Evolutionary conservation across 2,888 invertebrate genomes (phyloP), one percentile per base, ranked within the genome.

Genomic region (Oxycera nigricornis): DNA sequence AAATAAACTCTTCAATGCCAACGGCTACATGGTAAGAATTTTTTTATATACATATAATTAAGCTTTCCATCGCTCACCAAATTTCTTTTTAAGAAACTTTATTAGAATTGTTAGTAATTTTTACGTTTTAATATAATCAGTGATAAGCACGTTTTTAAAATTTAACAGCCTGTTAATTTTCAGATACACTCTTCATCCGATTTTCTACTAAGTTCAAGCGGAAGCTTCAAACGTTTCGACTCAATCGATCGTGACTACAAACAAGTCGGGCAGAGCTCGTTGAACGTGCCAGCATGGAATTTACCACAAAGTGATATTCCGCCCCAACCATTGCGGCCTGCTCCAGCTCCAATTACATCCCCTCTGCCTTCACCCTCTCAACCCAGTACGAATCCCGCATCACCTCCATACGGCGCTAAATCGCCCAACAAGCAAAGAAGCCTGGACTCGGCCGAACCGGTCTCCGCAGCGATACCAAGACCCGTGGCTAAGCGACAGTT

Each of bases 161-260:
- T 39, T 7, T 39, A 39, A 14, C 28, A 72, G 68, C 73, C 73
- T 11, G 20, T 6, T 7, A 55, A 22, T 52, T 82, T 82, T 14
- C 82, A 90, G 90, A 88, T 90, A 39, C 88, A 89, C 79, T 90
- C 90, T 0, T 90, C 90, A 76, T 90, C 90, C 1, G 90, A 91
- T 80, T 88, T 90, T 75, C 85, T 89, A 76, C 83, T 90, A 72
- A 89, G 89, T 79, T 87, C 87, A 39, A 88, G 88, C 65, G 90
- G 90, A 61, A 90, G 89, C 79, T 91, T 90, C 81, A 89, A 90
- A 79, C 86, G 90, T 50, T 91, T 91, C 81, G 90, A 91, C 79
- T 88, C 89, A 14, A 88, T 90, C 39, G 90, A 90, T 79, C 86
- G 87, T 75, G 90, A 89, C 80, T 85, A 86, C 75, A 86, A 86